phyloP scores from a whole-genome alignment of 2,113 vertebrate genomes.

The Parus major region DNA sequence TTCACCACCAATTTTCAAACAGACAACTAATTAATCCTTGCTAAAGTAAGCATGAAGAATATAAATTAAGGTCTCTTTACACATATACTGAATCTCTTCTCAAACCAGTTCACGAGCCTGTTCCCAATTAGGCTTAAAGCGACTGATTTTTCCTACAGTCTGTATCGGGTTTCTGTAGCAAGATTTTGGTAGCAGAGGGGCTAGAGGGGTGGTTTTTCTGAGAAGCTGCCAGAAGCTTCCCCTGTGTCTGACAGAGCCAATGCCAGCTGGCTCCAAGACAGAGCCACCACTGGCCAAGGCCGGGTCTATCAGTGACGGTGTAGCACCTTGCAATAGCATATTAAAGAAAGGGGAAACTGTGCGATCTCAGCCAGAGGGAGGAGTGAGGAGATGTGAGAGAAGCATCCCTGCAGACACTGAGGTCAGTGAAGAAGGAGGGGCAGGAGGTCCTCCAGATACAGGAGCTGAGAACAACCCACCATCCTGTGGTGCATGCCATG shows the following conservation, averaged over 20 bases:
- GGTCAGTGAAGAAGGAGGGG: background rate
- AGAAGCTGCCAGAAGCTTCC: background rate
- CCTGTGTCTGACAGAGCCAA: background rate
- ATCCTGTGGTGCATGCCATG: background rate
- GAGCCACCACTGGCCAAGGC: background rate
- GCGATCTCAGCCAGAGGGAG: background rate
- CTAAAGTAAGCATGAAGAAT: background rate
- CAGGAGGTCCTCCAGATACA: background rate
- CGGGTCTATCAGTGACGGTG: rapidly evolving
- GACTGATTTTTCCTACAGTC: background rate
- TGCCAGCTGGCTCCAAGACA: background rate
- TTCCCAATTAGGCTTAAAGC: background rate
- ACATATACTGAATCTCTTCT: background rate
- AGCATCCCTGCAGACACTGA: background rate
- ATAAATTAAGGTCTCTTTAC: background rate
- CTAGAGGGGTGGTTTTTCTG: background rate
- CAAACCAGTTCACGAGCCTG: background rate
- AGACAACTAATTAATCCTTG: background rate
- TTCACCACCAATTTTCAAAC: background rate
- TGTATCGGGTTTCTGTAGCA: background rate
- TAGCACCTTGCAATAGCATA: rapidly evolving
- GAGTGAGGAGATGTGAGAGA: background rate
- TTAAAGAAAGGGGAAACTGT: background rate
- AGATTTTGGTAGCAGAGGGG: background rate
- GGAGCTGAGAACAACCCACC: background rate